Percentiles rank a stretch among this genome's conserved stretches.
Conservation (phyloP, 1,140 invertebrate species). For the Euschistus heros region DNA sequence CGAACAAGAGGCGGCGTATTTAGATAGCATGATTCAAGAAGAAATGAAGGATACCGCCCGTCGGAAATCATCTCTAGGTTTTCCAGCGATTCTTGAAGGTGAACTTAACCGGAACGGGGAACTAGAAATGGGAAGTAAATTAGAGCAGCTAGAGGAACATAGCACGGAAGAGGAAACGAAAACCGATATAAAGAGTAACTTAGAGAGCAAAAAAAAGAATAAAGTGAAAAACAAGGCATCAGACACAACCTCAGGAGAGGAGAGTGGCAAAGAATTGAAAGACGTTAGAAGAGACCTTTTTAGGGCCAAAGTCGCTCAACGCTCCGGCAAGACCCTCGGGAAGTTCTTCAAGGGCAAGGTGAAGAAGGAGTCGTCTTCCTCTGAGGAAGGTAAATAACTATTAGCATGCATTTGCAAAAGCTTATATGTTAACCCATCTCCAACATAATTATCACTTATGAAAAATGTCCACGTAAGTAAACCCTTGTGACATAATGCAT, state of each 20-base stretch:
- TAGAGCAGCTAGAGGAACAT: no score
- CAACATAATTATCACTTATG: no score
- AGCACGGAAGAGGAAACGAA: no score
- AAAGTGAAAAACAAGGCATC: conserved; percentile 10
- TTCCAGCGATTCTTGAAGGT: conserved; percentile 3
- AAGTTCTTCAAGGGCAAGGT: conserved; percentile 18
- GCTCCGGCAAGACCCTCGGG: conserved; percentile 8
- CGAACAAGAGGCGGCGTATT: conserved; percentile 33
- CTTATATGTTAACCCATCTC: no score
- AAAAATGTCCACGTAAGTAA: no score
- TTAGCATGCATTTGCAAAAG: no score
- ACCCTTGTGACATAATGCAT: no score
- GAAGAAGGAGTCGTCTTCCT: conserved; percentile 26
- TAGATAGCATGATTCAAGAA: conserved; percentile 39
- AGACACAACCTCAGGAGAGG: neutral
- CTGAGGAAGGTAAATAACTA: conserved; percentile 25
- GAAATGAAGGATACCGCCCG: conserved; percentile 30
- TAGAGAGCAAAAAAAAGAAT: conserved; percentile 20
- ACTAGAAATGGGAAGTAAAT: no score
- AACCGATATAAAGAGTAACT: neutral
- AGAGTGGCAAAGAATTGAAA: neutral
- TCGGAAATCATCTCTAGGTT: conserved; percentile 19
- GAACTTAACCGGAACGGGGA: neutral
- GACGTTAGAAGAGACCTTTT: neutral
- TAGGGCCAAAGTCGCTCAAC: neutral